A percentile compares a stretch with the other conserved stretches of the same genome.
Conservation (phyloP, 2,888 invertebrate species). For the Xestobium rufovillosum region DNA sequence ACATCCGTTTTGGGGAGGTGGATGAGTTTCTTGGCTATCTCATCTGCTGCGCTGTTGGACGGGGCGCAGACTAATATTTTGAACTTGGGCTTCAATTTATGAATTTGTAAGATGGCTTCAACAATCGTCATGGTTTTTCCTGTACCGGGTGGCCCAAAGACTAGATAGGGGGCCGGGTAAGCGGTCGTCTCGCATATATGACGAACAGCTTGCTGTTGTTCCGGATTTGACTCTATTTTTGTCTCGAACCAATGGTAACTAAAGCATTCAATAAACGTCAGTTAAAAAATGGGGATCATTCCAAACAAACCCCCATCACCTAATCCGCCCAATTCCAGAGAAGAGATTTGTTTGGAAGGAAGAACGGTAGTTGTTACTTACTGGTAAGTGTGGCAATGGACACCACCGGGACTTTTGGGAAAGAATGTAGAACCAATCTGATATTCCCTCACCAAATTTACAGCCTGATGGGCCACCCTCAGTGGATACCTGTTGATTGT, state of each 20-base stretch:
- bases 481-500: conserved; percentile 31
- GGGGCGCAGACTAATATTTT: conserved; percentile 56
- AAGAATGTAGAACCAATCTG: conserved; percentile 28
- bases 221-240: conserved; percentile 40
- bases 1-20: conserved; percentile 34
- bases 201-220: conserved; percentile 46
- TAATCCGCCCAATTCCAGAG: too few species aligned
- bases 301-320: too few species aligned
- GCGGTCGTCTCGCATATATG: conserved; percentile 45
- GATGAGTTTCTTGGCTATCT: conserved; percentile 48
- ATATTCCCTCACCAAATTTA: conserved; percentile 25
- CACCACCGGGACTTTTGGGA: too few species aligned
- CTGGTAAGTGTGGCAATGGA: too few species aligned
- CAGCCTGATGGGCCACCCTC: conserved; percentile 33
- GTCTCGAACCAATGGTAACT: conserved; percentile 20
- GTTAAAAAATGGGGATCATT: neutral
- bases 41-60: conserved; percentile 64
- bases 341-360: too few species aligned
- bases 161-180: conserved; percentile 49
- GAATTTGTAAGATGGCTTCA: conserved; percentile 55
- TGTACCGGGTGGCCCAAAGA: conserved; percentile 57
- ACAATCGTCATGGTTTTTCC: conserved; percentile 67
- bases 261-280: neutral
- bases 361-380: too few species aligned
- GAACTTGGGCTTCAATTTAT: conserved; percentile 32